Percentiles rank a stretch among this genome's conserved stretches.
phyloP scores from a whole-genome alignment of 2,888 invertebrate genomes.

The Cephus pulcher region DNA sequence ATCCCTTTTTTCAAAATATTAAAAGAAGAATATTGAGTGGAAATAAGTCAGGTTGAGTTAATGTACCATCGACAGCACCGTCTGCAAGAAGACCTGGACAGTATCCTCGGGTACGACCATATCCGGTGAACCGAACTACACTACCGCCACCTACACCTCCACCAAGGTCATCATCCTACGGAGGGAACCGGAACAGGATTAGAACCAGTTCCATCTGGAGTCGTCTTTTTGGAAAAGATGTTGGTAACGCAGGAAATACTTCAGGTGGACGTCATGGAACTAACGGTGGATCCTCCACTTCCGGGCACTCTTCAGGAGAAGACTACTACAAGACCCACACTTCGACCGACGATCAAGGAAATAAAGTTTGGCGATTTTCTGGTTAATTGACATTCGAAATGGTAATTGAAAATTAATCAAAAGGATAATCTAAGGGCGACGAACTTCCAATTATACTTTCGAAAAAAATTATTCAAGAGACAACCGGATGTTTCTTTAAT shows the following conservation, averaged over 20 bases:
- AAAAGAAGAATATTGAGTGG: neutral
- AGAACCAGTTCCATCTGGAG: slow-evolving; percentile 47
- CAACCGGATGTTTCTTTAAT: too few species aligned
- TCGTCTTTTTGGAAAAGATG: slow-evolving; percentile 44
- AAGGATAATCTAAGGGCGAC: too few species aligned
- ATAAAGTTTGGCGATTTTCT: slow-evolving; percentile 60
- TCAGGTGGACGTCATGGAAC: slow-evolving; percentile 11
- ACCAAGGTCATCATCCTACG: slow-evolving; percentile 49
- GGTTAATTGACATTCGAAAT: slow-evolving; percentile 30
- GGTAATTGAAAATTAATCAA: neutral
- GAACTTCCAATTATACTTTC: neutral
- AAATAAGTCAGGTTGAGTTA: slow-evolving; percentile 11
- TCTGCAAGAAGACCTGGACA: slow-evolving; percentile 33
- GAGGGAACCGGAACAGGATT: slow-evolving; percentile 48
- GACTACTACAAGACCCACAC: slow-evolving; percentile 53
- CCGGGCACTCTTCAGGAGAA: slow-evolving; percentile 28
- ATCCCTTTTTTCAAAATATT: neutral
- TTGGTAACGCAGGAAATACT: slow-evolving; percentile 19
- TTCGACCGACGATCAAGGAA: slow-evolving; percentile 49
- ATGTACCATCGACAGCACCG: slow-evolving; percentile 36
- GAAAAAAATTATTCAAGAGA: too few species aligned
- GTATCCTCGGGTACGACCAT: neutral
- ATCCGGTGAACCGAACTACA: neutral
- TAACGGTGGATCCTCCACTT: slow-evolving; percentile 29
- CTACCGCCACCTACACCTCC: slow-evolving; percentile 45